Base-by-base conservation (phyloP, 64 coral and sea anemone species). In the Anthopleura sola region DNA sequence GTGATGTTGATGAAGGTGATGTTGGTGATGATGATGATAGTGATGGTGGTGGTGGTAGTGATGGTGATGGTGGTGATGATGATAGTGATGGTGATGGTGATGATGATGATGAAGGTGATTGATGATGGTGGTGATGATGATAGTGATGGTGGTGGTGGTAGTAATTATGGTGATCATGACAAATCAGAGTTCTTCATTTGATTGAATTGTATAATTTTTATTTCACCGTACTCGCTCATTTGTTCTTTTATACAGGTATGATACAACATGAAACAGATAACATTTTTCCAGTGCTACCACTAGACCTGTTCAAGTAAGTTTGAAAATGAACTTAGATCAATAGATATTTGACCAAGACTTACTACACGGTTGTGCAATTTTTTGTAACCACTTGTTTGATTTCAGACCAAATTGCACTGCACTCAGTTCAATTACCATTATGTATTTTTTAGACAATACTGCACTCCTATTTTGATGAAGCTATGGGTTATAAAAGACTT, bases 401-500 rank as follows among this genome's bases (percentile, higher is more conserved):
- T 8, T 6, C 40, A 44, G 21, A 4, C 0, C 36, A 15, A 37
- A 37, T 77, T n/a, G n/a, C n/a, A n/a, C n/a, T n/a, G n/a, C n/a
- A n/a, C n/a, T n/a, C n/a, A n/a, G n/a, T n/a, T n/a, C n/a, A n/a
- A n/a, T n/a, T n/a, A n/a, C n/a, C n/a, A n/a, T n/a, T n/a, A n/a
- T n/a, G n/a, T n/a, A 20, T 39, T 55, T 85, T 89, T 28, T 58
- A 95, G 93, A 56, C 86, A 92, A 68, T 82, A 88, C 53, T 91
- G 86, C 24, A 84, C 89, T 53, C 94, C 94, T 9, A 92, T 96
- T 32, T 66, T 96, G 12, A 62, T 69, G 80, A 96, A 92, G 11
- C 84, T 92, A 23, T 96, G 91, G 79, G 88, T 90, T 1, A 34
- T 96, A 21, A 92, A 92, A 55, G 94, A 96, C 51, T 60, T 78